Evolutionary conservation across 2,888 invertebrate species (phyloP), one percentile per base, ranked within the genome.

Genomic region (Trilocha varians): DNA sequence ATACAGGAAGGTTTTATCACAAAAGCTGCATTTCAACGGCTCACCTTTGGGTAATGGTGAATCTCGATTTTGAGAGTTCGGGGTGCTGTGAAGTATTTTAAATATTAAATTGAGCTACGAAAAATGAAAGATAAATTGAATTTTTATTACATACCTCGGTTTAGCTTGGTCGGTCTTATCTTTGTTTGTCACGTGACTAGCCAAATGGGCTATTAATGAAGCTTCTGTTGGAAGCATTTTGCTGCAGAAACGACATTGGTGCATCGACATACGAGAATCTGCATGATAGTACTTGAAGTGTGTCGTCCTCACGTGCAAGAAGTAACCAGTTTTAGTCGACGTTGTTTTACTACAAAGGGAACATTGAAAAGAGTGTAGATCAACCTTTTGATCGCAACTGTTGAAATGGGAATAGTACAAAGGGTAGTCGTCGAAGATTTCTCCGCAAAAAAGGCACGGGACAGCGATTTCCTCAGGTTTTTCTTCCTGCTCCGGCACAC

Each of bases 1-100:
- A 47, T 83, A 84, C 40, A 70, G 77, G 53, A 85, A 87, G 15
- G 61, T 56, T 53, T 82, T 84, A 25, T 74, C 70, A 46, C 87
- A 87, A 38, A 62, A 50, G 11, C 50, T 50, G 50, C 87, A 87
- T 37, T 71, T 65, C 11, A 64, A 45, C 0, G 9, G 9, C 13
- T 32, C 38, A 16, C 11, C 11, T 2, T 15, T 35, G 14, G 25
- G 15, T 16, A 15, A 15, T 8, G 13, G 36, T 18, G 15, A 15
- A 13, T 3, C 9, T 25, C 15, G 36, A 8, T 36, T 9, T 2
- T 25, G 6, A 3, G 25, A 25, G 6, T 25, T 11, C 11, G n/a
- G n/a, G n/a, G n/a, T n/a, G n/a, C n/a, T n/a, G n/a, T n/a, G n/a
- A n/a, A n/a, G n/a, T n/a, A n/a, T n/a, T n/a, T n/a, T n/a, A n/a